Evolutionary conservation across 2,797 vertebrate species (phyloP), one percentile per base, ranked within the genome.

Genomic region (Platalea minor): DNA sequence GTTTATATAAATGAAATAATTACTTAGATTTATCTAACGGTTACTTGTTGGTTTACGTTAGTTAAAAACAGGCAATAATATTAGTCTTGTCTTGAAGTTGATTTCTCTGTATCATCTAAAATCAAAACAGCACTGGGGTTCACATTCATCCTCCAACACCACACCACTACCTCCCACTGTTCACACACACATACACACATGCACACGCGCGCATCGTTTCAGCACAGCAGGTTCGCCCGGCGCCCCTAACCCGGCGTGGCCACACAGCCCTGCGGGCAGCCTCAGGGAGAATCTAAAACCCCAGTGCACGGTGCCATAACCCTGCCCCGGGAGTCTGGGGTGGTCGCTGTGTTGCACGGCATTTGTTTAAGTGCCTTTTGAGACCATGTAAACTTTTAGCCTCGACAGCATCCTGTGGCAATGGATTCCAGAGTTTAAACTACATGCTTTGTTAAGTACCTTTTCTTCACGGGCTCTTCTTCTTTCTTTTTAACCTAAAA

Each of bases 221-320:
- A 37, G n/a, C 25, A 6, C 4, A 13, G 46, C 59, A 18, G 17
- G 77, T 19, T 67, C 0, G 4, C 28, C 41, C 41, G 10, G 43
- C 3, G 2, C 77, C 33, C 16, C 77, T 18, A 23, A 8, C 17
- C n/a, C 4, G 1, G 35, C 1, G 2, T 12, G 21, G 77, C 50
- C 50, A 4, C 0, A 6, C 15, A 31, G 60, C 39, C 20, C 0
- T 17, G 53, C 53, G 2, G 19, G 65, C 54, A 60, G 31, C 46
- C 26, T 13, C 17, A 1, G 9, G 39, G n/a, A 48, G n/a, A 28
- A 13, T 7, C 24, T 7, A 17, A 41, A 33, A 8, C 5, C 10
- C 54, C 31, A 5, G 1, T 2, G 6, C 2, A 3, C 3, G 7
- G 19, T 6, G 72, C 61, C 9, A 3, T 20, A 28, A 17, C 13